Base-by-base conservation (phyloP, 2,113 vertebrate species). In the Xenotilapia leptura region DNA sequence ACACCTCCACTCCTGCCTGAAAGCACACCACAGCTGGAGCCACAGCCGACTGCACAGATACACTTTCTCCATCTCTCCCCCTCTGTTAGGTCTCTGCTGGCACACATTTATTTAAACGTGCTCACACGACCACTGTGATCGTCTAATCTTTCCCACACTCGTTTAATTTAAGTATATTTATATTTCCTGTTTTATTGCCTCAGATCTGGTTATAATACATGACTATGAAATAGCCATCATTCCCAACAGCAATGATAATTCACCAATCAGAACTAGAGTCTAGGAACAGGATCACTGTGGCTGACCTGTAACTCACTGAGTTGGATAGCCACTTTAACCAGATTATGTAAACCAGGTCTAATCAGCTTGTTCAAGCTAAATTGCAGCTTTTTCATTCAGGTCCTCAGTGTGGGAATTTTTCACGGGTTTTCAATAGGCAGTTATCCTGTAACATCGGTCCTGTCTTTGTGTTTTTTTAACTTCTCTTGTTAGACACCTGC, bases 1-100 rank as follows among this genome's bases (percentile, higher is more conserved):
- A 93, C 95, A 95, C 93, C 92, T 95, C 90, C 68, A 40, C 81
- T 92, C 79, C 91, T 94, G 92, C 92, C 92, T 92, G 86, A 93
- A 36, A 93, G 92, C 86, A 90, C 88, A 90, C 75, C 91, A 89
- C 93, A 94, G 93, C 93, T 94, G 92, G 90, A 93, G 92, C 85
- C 6, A n/a, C 60, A 85, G 31, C 21, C 5, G 7, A 83, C 36
- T 53, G 79, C 80, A 87, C 86, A 83, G 55, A 88, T 60, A 80
- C 79, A 28, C 87, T 45, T 38, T 31, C 49, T 12, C 53, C 60
- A 65, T 13, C 53, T 75, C 42, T 49, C 42, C 19, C 42, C 12
- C 65, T 73, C 38, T 45, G 38, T 3, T 26, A 45, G 68, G 38
- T 23, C 33, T 19, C 1, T 10, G 17, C 65, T 45, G 11, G 26